Percentiles rank a stretch among this genome's conserved stretches.
Conservation (phyloP, 2,888 invertebrate genomes). For the Cephus spinipes region DNA sequence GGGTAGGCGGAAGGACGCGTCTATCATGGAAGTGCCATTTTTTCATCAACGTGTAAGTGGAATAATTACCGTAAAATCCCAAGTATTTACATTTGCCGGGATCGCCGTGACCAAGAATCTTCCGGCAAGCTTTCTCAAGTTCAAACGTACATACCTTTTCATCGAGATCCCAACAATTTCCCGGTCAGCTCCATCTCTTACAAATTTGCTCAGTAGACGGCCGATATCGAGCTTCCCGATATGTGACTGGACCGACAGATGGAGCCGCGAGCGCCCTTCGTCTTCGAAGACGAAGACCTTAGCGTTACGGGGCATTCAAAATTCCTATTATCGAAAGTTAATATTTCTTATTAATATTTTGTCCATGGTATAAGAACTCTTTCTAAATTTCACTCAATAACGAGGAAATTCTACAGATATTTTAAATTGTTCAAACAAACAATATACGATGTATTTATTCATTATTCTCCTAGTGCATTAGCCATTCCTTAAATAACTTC, state of each 20-base stretch:
- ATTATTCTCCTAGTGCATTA: background rate
- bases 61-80: background rate
- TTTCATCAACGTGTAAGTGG: background rate
- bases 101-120: background rate
- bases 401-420: background rate
- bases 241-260: slow-evolving; percentile 52
- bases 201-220: slow-evolving; percentile 52
- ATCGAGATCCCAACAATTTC: slow-evolving; percentile 44
- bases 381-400: background rate
- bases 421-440: background rate
- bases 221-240: slow-evolving; percentile 50
- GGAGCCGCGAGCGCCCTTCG: slow-evolving; percentile 32
- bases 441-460: background rate
- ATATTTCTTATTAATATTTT: background rate
- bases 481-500: background rate
- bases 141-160: slow-evolving; percentile 39
- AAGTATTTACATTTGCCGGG: background rate
- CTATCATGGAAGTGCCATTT: slow-evolving; percentile 1
- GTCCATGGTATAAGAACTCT: background rate
- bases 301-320: background rate
- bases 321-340: too few species aligned
- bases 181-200: slow-evolving; percentile 59
- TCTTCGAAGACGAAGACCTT: background rate
- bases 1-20: slow-evolving; percentile 9
- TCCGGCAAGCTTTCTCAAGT: slow-evolving; percentile 18